Percentiles rank a stretch among this genome's conserved stretches.
Evolutionary conservation across 2,797 vertebrate genomes (phyloP).

Genomic region (Lithobates pipiens): DNA sequence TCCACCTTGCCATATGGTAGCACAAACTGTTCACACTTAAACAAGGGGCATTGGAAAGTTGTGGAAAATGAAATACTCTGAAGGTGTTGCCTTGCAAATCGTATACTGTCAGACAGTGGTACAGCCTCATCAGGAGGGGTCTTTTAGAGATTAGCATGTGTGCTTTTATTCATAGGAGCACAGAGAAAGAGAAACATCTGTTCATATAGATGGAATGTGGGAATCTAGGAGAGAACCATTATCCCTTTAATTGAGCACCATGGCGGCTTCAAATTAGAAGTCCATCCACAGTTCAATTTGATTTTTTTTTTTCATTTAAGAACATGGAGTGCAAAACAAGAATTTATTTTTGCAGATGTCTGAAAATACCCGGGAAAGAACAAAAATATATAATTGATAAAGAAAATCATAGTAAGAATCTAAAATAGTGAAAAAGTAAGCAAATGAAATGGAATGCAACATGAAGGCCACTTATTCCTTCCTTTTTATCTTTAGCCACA

Average conservation of each 20-base stretch:
- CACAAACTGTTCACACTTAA: slow-evolving; percentile 71
- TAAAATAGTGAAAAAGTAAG: too few species aligned
- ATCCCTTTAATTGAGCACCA: not conserved
- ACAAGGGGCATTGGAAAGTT: slow-evolving; percentile 36
- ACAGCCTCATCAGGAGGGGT: slow-evolving; percentile 11
- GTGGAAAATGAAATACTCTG: slow-evolving; percentile 39
- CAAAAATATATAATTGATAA: too few species aligned
- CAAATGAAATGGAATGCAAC: too few species aligned
- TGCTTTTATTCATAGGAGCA: slow-evolving; percentile 18
- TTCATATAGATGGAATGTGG: slow-evolving; percentile 21
- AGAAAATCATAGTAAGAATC: too few species aligned
- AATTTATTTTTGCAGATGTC: not conserved
- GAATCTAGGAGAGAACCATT: not conserved
- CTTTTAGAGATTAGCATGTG: slow-evolving; percentile 26
- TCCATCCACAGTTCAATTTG: not conserved
- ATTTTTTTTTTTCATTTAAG: not conserved
- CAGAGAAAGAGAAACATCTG: slow-evolving; percentile 47
- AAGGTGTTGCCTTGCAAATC: slow-evolving; percentile 44
- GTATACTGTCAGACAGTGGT: slow-evolving; percentile 27
- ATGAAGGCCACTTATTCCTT: too few species aligned
- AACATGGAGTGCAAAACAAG: too few species aligned
- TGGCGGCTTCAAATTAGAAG: not conserved
- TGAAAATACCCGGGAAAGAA: not conserved
- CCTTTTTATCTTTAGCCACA: too few species aligned
- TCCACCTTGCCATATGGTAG: slow-evolving; percentile 92